phyloP scores from a whole-genome alignment of 2,888 invertebrate species.

The Drosophila recens region DNA sequence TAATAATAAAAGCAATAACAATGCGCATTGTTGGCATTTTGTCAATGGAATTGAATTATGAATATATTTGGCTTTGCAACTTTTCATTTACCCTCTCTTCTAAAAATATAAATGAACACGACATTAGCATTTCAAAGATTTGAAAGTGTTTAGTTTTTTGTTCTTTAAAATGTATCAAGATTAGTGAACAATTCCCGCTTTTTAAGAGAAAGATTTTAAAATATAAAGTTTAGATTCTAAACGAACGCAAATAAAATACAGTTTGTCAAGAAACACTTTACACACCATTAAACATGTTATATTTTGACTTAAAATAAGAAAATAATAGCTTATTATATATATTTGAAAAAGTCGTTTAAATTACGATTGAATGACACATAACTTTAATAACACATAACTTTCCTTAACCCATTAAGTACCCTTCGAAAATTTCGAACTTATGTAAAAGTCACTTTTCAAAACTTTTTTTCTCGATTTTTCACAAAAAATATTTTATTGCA shows the following conservation, averaged over 20 bases:
- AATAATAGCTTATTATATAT: too few relatives aligned
- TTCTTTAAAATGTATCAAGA: constrained; percentile 1
- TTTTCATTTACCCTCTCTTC: not conserved
- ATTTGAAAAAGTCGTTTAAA: too few relatives aligned
- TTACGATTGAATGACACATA: too few relatives aligned
- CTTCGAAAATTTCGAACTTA: too few relatives aligned
- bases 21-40: constrained; percentile 42
- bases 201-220: not conserved
- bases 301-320: too few relatives aligned
- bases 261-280: too few relatives aligned
- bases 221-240: not conserved
- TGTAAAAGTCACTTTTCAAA: too few relatives aligned
- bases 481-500: too few relatives aligned
- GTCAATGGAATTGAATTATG: constrained; percentile 62
- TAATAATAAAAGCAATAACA: constrained; percentile 45
- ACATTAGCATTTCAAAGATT: constrained; percentile 23
- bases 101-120: constrained; percentile 14
- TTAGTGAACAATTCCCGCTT: not conserved
- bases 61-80: constrained; percentile 17
- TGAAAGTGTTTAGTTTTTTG: not conserved
- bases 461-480: too few relatives aligned
- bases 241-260: not conserved
- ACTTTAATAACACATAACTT: too few relatives aligned
- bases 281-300: too few relatives aligned
- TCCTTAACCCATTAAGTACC: too few relatives aligned